Percentiles rank a stretch among this genome's conserved stretches.
Conservation (phyloP, 1,140 invertebrate species). For the Bradynema listronoti region DNA sequence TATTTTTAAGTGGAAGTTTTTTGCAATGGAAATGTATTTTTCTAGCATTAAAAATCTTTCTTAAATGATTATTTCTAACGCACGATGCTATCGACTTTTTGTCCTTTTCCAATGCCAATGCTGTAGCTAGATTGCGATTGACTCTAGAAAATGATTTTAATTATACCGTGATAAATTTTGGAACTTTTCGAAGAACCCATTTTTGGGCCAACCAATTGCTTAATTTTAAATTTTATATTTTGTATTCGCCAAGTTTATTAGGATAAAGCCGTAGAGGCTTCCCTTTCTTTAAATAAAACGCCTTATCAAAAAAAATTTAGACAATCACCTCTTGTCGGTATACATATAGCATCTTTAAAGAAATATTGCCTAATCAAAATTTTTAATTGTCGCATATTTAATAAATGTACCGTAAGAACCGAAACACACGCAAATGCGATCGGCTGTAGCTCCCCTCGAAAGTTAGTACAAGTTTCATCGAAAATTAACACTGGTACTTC, state of each 20-base stretch:
- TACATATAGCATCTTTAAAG: neutral
- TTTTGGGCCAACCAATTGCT: neutral
- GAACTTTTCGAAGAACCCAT: neutral
- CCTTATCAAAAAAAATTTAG: neutral
- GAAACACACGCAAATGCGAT: slow-evolving; percentile 15
- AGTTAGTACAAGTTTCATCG: slow-evolving; percentile 14
- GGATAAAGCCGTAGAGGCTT: too few relatives aligned
- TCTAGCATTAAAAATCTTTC: neutral
- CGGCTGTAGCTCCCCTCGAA: neutral
- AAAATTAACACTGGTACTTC: slow-evolving; percentile 17
- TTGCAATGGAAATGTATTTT: neutral
- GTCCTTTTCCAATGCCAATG: neutral
- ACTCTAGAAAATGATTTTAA: neutral
- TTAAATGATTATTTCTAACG: neutral
- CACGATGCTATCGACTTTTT: neutral
- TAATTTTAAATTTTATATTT: too few relatives aligned
- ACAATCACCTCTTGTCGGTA: neutral
- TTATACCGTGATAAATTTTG: neutral
- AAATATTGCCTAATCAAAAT: neutral
- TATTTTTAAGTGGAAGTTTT: neutral
- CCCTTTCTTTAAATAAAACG: neutral
- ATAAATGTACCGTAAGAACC: slow-evolving; percentile 3
- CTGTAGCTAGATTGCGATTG: neutral
- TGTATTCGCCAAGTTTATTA: too few relatives aligned
- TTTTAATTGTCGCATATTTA: neutral